Evolutionary conservation across 2,113 vertebrate species (phyloP), one percentile per base, ranked within the genome.

Genomic region (Holacanthus passer): DNA sequence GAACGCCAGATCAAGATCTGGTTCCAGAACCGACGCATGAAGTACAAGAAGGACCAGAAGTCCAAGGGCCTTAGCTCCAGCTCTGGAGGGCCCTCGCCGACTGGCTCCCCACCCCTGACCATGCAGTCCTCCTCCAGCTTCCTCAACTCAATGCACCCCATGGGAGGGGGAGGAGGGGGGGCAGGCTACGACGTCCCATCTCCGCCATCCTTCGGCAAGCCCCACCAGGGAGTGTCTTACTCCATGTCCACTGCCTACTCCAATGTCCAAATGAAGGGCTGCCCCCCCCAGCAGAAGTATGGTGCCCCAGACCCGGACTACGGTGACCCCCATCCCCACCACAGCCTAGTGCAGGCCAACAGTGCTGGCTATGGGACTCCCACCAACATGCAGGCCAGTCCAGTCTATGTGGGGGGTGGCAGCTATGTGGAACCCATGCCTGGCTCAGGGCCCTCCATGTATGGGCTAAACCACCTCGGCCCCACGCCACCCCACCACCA

Each of bases 1-100:
- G 98, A 99, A 88, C 94, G 98, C 74, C 98, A 99, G 95, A 99
- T 99, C 94, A 99, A 99, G 95, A 99, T 99, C 91, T 99, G 98
- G 98, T 99, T 99, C 93, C 98, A 99, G 95, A 99, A 99, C 93
- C 89, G 97, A 20, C 95, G 98, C 82, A 99, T 99, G 98, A 99
- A 99, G 86, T 99, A 99, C 89, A 99, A 99, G 81, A 99, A 99
- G 73, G 98, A 99, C 93, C 98, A 99, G 93, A 99, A 99, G 90
- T 96, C 95, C 2, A 99, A 99, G 93, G 98, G 98, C 80, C 84
- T 98, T 91, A 97, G 97, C 47, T 98, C 97, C 0, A 98, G 98
- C 7, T 99, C 98, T 0, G 97, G 97, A 8, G 98, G 97, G 0
- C 97, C 97, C 0, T 99, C 98, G 0, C 98, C 98, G 0, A 96